Evolutionary conservation across 1,140 invertebrate genomes (phyloP).

Genomic region (Globodera rostochiensis): DNA sequence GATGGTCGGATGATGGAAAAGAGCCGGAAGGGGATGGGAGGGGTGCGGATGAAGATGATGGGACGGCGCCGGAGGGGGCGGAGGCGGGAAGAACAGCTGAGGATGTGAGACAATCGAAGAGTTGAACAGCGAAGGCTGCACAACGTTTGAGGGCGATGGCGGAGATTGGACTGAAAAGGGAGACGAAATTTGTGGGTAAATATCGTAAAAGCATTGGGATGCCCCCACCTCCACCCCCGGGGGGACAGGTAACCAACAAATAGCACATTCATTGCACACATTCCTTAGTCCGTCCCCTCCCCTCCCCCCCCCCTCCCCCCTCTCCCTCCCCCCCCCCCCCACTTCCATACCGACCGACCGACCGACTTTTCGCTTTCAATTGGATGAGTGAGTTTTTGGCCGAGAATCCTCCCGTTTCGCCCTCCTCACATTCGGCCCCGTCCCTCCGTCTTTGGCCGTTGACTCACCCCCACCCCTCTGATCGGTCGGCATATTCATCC

Average conservation of each 20-base stretch:
- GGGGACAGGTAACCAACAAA: background rate
- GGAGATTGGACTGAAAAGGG: background rate
- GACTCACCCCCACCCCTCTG: background rate
- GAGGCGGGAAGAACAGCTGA: background rate
- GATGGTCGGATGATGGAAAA: slow-evolving; percentile 5
- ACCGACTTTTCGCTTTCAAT: background rate
- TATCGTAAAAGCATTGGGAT: background rate
- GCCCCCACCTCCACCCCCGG: too few species aligned
- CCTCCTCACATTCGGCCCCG: background rate
- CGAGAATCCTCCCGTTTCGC: background rate
- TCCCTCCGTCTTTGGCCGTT: too few species aligned
- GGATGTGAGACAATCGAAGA: background rate
- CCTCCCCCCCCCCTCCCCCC: too few species aligned
- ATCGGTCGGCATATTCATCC: background rate
- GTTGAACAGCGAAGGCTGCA: too few species aligned
- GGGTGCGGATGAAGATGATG: background rate
- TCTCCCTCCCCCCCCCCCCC: background rate
- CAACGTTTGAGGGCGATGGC: background rate
- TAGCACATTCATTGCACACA: background rate
- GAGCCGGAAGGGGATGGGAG: background rate
- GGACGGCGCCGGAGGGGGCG: background rate
- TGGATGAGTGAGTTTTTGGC: background rate
- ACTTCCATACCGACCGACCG: too few species aligned
- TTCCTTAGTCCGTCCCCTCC: background rate
- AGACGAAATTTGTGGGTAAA: background rate